Percentiles rank a stretch among this genome's conserved stretches.
phyloP scores from a whole-genome alignment of 2,888 invertebrate genomes.

The Pemphredon lugubris region DNA sequence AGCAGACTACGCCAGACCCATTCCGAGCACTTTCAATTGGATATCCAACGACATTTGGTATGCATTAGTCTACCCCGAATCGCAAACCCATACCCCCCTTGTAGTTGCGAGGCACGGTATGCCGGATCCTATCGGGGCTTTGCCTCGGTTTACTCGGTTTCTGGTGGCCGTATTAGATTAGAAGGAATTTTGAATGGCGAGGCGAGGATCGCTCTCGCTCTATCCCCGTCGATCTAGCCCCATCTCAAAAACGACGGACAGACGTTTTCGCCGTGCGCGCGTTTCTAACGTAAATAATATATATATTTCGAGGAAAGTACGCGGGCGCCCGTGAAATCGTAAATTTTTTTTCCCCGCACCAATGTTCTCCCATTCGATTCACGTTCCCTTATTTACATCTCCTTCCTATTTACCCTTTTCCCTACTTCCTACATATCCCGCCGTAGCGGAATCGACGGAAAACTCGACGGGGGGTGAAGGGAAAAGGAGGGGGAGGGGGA shows the following conservation, averaged over 20 bases:
- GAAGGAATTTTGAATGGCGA: background rate
- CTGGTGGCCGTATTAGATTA: slow-evolving; percentile 5
- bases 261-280: background rate
- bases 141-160: slow-evolving; percentile 20
- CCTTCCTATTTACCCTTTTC: slow-evolving; percentile 7
- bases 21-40: slow-evolving; percentile 70
- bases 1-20: slow-evolving; percentile 37
- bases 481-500: too few relatives aligned
- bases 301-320: background rate
- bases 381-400: slow-evolving; percentile 42
- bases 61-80: slow-evolving; percentile 71
- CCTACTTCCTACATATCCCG: background rate
- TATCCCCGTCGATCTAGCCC: too few relatives aligned
- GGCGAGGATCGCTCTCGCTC: too few relatives aligned
- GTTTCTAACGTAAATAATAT: background rate
- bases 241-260: background rate
- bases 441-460: slow-evolving; percentile 17
- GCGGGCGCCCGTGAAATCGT: too few relatives aligned
- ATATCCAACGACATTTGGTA: slow-evolving; percentile 71
- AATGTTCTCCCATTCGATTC: too few relatives aligned
- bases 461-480: too few relatives aligned
- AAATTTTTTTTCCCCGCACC: too few relatives aligned
- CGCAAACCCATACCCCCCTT: slow-evolving; percentile 29
- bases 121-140: slow-evolving; percentile 28
- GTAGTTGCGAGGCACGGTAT: background rate